Evolutionary conservation across 2,888 invertebrate genomes (phyloP), one percentile per base, ranked within the genome.

Genomic region (Scaptodrosophila latifasciaeformis): DNA sequence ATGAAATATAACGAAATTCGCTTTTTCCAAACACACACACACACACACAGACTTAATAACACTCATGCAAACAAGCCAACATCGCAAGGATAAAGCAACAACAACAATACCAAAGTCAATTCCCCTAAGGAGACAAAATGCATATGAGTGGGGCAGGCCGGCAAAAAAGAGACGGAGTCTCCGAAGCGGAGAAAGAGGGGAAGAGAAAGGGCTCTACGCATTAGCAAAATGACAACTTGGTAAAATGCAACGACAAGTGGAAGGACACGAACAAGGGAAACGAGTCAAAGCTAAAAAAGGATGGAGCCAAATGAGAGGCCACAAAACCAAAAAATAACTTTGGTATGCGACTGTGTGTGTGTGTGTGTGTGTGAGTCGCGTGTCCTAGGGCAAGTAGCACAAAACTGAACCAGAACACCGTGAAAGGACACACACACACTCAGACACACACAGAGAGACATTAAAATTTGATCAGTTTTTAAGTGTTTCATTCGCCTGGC

Each of bases 311-410:
- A 34, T 34, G 34, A n/a, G 34, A 34, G 34, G 13, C 57, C 76
- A 52, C 76, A 75, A 62, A 70, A 61, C 76, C 68, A 59, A 61
- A 61, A 70, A 71, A 65, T 67, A n/a, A n/a, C n/a, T n/a, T n/a
- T n/a, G 34, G 40, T 58, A 52, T 43, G 31, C 43, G 45, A 24
- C 37, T 31, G 17, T 37, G 15, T 27, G 5, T 45, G 2, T 17
- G 19, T 49, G 13, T 43, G 10, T 48, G 34, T 39, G 12, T 49
- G 19, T 12, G 6, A 13, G 34, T n/a, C 15, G 34, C 34, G 15
- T 34, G 49, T 42, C 42, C 34, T 34, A 57, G 54, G 49, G 65
- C 49, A 69, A 56, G 40, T 49, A 45, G 50, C 53, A 10, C 49
- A 52, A 15, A 17, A 39, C 12, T 29, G n/a, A n/a, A n/a, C n/a